Evolutionary conservation across 2,888 invertebrate genomes (phyloP), one percentile per base, ranked within the genome.

Genomic region (Slavum lentiscoides): DNA sequence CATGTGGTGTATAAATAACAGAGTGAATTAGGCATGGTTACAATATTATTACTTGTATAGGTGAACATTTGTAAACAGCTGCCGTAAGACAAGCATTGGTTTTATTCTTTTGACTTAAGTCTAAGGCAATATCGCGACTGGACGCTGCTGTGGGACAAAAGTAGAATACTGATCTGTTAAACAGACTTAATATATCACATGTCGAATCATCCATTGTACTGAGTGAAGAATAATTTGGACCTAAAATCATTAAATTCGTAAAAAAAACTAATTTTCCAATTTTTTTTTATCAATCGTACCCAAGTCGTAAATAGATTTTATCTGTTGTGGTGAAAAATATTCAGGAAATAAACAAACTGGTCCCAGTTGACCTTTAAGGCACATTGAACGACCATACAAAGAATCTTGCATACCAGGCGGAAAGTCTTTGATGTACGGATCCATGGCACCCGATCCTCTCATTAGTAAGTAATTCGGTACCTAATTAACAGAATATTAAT

Each of bases 321-420:
- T 86, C 72, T 88, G 87, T n/a, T 84, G 83, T 3, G 85, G 83
- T 21, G 85, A 84, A 9, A 88, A 83, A 1, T 86, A 84, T 74
- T 88, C 88, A 82, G 86, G 86, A 83, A 90, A 89, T 19, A 90
- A 85, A 70, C 88, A 86, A 11, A 89, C 87, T 19, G 88, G 87
- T 0, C 88, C 89, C 2, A 91, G 84, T 84, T 89, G 89, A 6
- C 90, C 90, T 66, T 86, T 86, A 8, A 91, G 84, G 76, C 88
- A 87, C 13, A 86, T 85, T 58, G 88, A 87, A 64, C 87, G 86
- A 0, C 90, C 90, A 85, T 89, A 90, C 0, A 89, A 87, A 0
- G 88, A 88, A 83, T 90, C 89, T 84, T 90, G 89, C 86, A 88
- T 87, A 43, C 89, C 89, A 58, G 87, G 86, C 0, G 88, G 88